These are phyloP conservation scores for Percopsis transmontana DNA, from an alignment of 2,113 vertebrate species.

Conservation along the genomic window DNA sequence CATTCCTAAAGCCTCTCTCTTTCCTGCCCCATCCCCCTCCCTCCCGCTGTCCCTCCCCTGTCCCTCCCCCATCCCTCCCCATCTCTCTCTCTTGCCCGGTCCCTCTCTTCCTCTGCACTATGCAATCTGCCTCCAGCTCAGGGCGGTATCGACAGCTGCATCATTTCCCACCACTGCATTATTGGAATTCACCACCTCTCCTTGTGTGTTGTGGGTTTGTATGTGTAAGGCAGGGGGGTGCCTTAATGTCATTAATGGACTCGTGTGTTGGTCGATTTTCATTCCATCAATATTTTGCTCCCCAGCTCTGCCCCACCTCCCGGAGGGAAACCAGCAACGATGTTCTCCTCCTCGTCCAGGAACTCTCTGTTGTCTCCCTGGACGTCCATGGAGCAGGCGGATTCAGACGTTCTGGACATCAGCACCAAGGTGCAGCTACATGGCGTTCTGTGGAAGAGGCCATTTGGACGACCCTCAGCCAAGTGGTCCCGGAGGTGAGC, in stretches of 20 bases:
- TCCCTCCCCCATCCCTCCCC: background rate
- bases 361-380: conserved; percentile 80
- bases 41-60: conserved; percentile 16
- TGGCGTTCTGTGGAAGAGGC: conserved; percentile 95
- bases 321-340: conserved; percentile 49
- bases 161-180: conserved; percentile 70
- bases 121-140: conserved; percentile 60
- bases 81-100: background rate
- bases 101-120: conserved; percentile 38
- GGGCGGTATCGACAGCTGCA: conserved; percentile 65
- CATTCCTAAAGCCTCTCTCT: conserved; percentile 47
- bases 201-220: conserved; percentile 34
- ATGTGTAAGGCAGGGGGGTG: conserved; percentile 41
- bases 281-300: background rate
- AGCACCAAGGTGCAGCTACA: conserved; percentile 98
- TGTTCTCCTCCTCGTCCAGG: conserved; percentile 77
- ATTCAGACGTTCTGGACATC: conserved; percentile 89
- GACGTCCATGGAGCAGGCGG: conserved; percentile 90
- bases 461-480: conserved; percentile 89
- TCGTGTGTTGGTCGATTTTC: conserved; percentile 22
- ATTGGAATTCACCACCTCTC: conserved; percentile 59
- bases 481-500: conserved; percentile 97
- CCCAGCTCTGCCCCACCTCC: conserved; percentile 21
- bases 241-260: conserved; percentile 28
- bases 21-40: conserved; percentile 8